Conservation (phyloP, 2,888 invertebrate genomes). For the Volucella bombylans region DNA sequence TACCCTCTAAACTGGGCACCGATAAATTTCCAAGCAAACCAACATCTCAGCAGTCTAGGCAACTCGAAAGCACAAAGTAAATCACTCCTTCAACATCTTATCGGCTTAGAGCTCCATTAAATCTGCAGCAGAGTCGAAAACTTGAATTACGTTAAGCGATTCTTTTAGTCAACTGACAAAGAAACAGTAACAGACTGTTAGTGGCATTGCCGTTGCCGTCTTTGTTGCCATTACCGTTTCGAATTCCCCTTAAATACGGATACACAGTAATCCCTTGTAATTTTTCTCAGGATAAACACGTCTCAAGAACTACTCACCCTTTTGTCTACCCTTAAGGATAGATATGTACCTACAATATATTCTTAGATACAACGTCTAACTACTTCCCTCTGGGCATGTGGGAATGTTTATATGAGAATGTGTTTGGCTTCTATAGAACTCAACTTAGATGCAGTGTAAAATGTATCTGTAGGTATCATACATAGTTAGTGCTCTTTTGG, state of each 20-base stretch:
- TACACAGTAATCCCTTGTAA: slow-evolving; percentile 26
- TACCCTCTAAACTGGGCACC: neutral
- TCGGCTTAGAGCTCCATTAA: slow-evolving; percentile 35
- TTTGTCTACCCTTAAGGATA: slow-evolving; percentile 1
- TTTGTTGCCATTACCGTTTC: neutral
- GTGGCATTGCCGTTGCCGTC: too few relatives aligned
- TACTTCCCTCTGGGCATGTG: neutral
- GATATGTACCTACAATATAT: too few relatives aligned
- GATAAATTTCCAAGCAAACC: slow-evolving; percentile 12
- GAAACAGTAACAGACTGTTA: slow-evolving; percentile 14
- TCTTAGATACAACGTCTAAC: slow-evolving; percentile 30
- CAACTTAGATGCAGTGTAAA: slow-evolving; percentile 11
- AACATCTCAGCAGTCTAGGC: slow-evolving; percentile 19
- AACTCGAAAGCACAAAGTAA: neutral
- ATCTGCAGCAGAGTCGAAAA: slow-evolving; percentile 37
- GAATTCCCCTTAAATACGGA: slow-evolving; percentile 8
- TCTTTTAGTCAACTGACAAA: slow-evolving; percentile 50
- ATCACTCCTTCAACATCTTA: slow-evolving; percentile 28
- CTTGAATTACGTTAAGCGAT: slow-evolving; percentile 28
- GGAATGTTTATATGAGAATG: neutral
- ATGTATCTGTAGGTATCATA: too few relatives aligned
- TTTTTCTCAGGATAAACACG: slow-evolving; percentile 49
- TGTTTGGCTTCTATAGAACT: slow-evolving; percentile 1
- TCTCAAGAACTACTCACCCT: slow-evolving; percentile 31
- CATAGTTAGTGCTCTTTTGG: slow-evolving; percentile 14